Evolutionary conservation across 2,888 invertebrate genomes (phyloP), one percentile per base, ranked within the genome.

Genomic region (Ophioninae sp.): DNA sequence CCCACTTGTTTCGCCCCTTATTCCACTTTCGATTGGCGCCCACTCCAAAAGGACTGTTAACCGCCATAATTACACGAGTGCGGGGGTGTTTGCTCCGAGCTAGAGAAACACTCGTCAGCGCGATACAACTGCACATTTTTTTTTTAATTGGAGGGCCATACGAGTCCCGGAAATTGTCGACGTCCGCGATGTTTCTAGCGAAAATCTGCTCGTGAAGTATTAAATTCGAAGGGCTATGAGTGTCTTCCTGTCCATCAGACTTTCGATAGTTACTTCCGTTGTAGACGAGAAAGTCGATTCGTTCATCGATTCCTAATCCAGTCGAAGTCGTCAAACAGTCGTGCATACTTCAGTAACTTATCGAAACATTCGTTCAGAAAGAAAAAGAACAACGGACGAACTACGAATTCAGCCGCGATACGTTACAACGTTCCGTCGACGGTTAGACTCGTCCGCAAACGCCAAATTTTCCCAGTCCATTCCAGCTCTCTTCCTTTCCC

Each of bases 81-180:
- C 61, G 50, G 21, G 67, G 30, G 37, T 30, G 17, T 41, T n/a
- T 67, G 30, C 56, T 79, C 70, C 70, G 21, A 23, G 39, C 39
- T 50, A 67, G 61, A 59, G 23, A 81, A 81, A 56, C 62, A 30
- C 50, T 50, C 44, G 21, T 30, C 13, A n/a, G n/a, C 72, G 62
- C 20, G 61, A 59, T 77, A 56, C 41, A 65, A 79, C 37, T 75
- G 67, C 37, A 70, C 20, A 20, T 59, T 59, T 57, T 70, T 70
- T 64, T 75, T 39, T 83, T 81, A 81, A 81, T 83, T 83, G 81
- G 83, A 80, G 41, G 44, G 56, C 39, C 64, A 41, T 65, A 37
- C 57, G 21, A 75, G 8, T 59, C 30, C 37, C 41, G 68, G 44
- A 62, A 82, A 78, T 74, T 50, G 44, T 57, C 20, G 37, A 41